These are phyloP conservation scores for Cercocebus atys DNA, from an alignment of 2,113 vertebrate species.

Conservation along the genomic window DNA sequence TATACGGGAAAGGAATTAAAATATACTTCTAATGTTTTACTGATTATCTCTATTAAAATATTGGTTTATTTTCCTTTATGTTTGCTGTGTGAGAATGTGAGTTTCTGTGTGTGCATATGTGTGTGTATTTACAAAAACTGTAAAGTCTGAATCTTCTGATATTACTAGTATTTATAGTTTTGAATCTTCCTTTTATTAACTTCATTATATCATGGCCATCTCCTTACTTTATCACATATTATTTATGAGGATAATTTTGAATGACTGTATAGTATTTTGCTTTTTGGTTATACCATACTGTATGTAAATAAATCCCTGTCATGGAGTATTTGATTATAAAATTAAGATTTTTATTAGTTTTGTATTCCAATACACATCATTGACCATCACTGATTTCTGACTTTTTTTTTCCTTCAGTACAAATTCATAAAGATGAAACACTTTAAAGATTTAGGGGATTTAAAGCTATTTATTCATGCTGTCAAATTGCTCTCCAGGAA, in stretches of 20 bases:
- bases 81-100: background rate
- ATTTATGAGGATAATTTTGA: background rate
- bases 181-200: background rate
- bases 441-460: background rate
- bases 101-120: background rate
- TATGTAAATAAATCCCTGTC: background rate
- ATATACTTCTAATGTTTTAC: background rate
- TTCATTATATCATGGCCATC: background rate
- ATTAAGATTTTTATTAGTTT: background rate
- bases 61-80: background rate
- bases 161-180: background rate
- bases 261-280: background rate
- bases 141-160: background rate
- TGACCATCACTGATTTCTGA: background rate
- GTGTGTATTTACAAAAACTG: background rate
- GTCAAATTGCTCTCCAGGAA: slow-evolving; percentile 8
- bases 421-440: background rate
- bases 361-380: background rate
- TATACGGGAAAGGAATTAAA: background rate
- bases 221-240: background rate
- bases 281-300: background rate
- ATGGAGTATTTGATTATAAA: background rate
- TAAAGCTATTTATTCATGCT: slow-evolving; percentile 10
- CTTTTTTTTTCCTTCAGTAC: background rate
- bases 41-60: background rate